These are phyloP conservation scores for Beris chalybata DNA, from an alignment of 2,888 invertebrate species.

Conservation along the genomic window DNA sequence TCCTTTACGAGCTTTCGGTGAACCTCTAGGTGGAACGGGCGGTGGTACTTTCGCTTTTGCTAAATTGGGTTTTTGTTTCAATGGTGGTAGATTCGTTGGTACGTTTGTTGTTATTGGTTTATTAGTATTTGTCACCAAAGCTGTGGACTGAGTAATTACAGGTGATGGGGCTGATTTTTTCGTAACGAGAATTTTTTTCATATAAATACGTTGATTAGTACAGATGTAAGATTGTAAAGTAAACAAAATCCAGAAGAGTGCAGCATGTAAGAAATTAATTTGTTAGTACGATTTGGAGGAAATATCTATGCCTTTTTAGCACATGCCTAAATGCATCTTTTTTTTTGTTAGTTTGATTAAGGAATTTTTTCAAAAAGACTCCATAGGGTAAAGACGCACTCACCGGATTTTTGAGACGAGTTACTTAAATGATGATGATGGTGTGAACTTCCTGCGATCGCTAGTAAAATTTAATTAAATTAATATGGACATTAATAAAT, in stretches of 20 bases:
- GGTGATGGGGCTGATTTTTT: constrained; percentile 40
- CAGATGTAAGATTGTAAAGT: background rate
- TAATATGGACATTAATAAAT: background rate
- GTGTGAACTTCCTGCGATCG: constrained; percentile 40
- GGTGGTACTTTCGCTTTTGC: constrained; percentile 79
- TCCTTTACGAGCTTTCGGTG: constrained; percentile 67
- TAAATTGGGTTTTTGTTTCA: constrained; percentile 69
- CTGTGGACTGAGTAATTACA: constrained; percentile 54
- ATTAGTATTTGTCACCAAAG: constrained; percentile 2
- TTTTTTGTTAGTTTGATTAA: background rate
- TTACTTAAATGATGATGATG: constrained; percentile 39
- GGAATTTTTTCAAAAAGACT: constrained; percentile 27
- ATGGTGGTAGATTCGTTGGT: constrained; percentile 65
- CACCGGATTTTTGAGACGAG: constrained; percentile 43
- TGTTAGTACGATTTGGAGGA: constrained; percentile 14
- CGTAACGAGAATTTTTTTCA: background rate
- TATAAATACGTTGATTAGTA: too few relatives aligned
- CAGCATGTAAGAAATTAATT: constrained; percentile 29
- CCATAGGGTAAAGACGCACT: constrained; percentile 34
- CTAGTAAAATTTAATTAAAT: constrained; percentile 32
- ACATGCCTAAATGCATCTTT: constrained; percentile 2
- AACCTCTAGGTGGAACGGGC: constrained; percentile 84
- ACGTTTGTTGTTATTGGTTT: constrained; percentile 60
- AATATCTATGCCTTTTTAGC: background rate
- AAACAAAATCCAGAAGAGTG: background rate